phyloP scores from a whole-genome alignment of 2,113 vertebrate genomes.

The Cebus imitator region DNA sequence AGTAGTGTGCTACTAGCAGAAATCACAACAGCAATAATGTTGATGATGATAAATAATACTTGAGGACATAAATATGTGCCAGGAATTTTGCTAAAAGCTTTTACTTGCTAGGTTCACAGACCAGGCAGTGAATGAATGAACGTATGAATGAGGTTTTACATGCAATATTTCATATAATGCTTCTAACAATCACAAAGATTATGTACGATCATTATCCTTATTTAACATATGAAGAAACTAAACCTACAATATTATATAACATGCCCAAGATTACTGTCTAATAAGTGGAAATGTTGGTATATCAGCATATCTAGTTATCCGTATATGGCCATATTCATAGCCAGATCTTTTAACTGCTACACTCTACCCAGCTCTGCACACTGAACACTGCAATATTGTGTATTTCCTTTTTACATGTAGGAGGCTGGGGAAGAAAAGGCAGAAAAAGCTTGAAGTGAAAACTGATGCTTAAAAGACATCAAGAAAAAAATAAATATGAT shows the following conservation, averaged over 20 bases:
- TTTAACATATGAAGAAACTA: slow-evolving; percentile 24
- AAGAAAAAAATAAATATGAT: neutral
- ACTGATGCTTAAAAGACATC: neutral
- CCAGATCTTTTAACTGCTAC: neutral
- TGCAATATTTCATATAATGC: neutral
- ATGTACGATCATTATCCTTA: neutral
- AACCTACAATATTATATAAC: neutral
- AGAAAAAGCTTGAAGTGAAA: neutral
- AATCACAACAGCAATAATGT: neutral
- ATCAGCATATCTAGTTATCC: neutral
- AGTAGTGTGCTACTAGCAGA: neutral
- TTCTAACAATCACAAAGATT: neutral
- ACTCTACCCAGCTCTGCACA: neutral
- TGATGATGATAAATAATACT: neutral
- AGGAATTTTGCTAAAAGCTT: neutral
- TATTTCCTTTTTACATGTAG: neutral
- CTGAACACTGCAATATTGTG: neutral
- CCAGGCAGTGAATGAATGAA: no score
- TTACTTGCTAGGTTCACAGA: neutral
- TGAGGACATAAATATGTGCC: neutral
- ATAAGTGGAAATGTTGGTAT: neutral
- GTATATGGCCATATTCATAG: neutral
- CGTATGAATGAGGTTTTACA: neutral
- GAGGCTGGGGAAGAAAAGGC: neutral
- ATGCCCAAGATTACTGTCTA: neutral